Evolutionary conservation across 2,888 invertebrate genomes (phyloP).

Genomic region (Parnassius orleans): DNA sequence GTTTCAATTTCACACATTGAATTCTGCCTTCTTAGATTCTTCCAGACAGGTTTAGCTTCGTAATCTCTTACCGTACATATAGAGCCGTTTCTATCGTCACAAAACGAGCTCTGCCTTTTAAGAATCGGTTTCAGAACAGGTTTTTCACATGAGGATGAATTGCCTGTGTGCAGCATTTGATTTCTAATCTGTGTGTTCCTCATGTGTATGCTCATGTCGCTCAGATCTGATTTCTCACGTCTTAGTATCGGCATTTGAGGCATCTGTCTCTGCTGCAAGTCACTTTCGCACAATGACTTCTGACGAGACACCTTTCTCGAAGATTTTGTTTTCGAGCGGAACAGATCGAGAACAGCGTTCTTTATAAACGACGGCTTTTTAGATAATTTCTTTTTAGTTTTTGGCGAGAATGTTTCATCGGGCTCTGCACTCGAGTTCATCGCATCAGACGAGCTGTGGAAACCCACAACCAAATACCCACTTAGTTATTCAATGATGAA

Average conservation of each 20-base stretch:
- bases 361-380: constrained; percentile 80
- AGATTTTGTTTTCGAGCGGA: constrained; percentile 77
- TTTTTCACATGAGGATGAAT: constrained; percentile 75
- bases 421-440: constrained; percentile 77
- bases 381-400: constrained; percentile 80
- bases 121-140: constrained; percentile 71
- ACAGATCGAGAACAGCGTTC: constrained; percentile 77
- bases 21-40: constrained; percentile 67
- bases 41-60: constrained; percentile 67
- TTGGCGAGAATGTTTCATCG: constrained; percentile 77
- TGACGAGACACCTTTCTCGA: constrained; percentile 75
- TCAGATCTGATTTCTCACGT: constrained; percentile 73
- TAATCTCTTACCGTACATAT: constrained; percentile 72
- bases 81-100: constrained; percentile 72
- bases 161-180: constrained; percentile 75
- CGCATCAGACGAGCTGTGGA: constrained; percentile 77
- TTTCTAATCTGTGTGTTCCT: constrained; percentile 69
- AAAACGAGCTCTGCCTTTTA: constrained; percentile 76
- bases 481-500: constrained; percentile 73
- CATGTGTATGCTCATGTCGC: constrained; percentile 68
- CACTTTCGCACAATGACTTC: constrained; percentile 75
- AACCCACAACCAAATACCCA: constrained; percentile 78
- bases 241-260: constrained; percentile 63
- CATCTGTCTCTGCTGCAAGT: constrained; percentile 66
- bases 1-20: constrained; percentile 79